Conservation (phyloP, 64 coral and sea anemone genomes). For the Actinia equina region DNA sequence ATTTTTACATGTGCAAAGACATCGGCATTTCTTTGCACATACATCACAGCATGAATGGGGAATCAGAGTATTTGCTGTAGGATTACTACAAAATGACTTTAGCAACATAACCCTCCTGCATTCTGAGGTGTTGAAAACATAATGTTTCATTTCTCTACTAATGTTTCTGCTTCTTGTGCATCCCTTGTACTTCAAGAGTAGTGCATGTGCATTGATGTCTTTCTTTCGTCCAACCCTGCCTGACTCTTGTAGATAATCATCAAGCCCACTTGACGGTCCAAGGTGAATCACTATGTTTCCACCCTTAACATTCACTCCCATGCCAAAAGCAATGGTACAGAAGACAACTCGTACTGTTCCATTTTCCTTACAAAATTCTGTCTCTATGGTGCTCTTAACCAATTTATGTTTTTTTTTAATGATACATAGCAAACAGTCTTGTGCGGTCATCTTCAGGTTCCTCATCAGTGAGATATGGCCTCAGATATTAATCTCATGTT, state of each 20-base stretch:
- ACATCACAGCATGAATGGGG: conserved; percentile 69
- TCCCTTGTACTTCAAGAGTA: conserved; percentile 48
- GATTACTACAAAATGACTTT: conserved; percentile 5
- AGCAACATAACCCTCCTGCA: conserved; percentile 39
- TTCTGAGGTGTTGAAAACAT: conserved; percentile 20
- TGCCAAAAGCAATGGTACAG: conserved; percentile 68
- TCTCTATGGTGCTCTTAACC: conserved; percentile 54
- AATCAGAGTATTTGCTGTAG: conserved; percentile 1
- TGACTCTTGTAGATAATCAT: conserved; percentile 72
- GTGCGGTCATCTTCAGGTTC: conserved; percentile 49
- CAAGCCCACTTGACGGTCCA: conserved; percentile 57
- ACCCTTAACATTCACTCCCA: conserved; percentile 54
- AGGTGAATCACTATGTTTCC: conserved; percentile 54
- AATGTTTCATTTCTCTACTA: conserved; percentile 50
- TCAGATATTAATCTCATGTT: too few species aligned
- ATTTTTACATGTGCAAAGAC: conserved; percentile 42
- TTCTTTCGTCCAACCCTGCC: conserved; percentile 63
- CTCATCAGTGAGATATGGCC: too few species aligned
- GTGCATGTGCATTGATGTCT: conserved; percentile 45
- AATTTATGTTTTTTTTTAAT: conserved; percentile 52
- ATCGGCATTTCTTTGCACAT: conserved; percentile 54
- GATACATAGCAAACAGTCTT: conserved; percentile 69
- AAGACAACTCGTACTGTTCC: conserved; percentile 61
- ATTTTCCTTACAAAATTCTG: conserved; percentile 60
- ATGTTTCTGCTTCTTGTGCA: conserved; percentile 63